Percentiles rank a stretch among this genome's conserved stretches.
These are phyloP conservation scores for Pagetopsis macropterus DNA, from an alignment of 2,797 vertebrate species.

Conservation along the genomic window DNA sequence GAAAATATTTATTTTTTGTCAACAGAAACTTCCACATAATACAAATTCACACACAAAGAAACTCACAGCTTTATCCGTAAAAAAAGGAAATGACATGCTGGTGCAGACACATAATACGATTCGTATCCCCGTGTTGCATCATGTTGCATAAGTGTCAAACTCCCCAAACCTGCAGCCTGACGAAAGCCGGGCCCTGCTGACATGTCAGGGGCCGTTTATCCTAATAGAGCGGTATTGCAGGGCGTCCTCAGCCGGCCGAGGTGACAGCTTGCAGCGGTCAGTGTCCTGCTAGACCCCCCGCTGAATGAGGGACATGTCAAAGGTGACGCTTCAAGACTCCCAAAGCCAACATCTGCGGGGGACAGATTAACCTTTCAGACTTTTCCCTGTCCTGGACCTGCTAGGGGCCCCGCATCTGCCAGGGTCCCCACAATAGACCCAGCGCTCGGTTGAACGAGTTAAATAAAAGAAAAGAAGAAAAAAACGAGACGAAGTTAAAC, in stretches of 20 bases:
- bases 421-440: slow-evolving; percentile 74
- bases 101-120: slow-evolving; percentile 35
- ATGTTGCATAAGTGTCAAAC: slow-evolving; percentile 21
- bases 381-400: slow-evolving; percentile 89
- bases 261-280: slow-evolving; percentile 91
- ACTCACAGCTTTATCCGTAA: background rate
- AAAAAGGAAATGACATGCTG: slow-evolving; percentile 41
- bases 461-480: slow-evolving; percentile 74
- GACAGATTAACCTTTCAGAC: slow-evolving; percentile 91
- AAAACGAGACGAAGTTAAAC: slow-evolving; percentile 81
- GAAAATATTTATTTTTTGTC: slow-evolving; percentile 40
- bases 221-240: slow-evolving; percentile 69
- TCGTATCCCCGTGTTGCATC: slow-evolving; percentile 18
- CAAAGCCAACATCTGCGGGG: slow-evolving; percentile 90
- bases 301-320: slow-evolving; percentile 89
- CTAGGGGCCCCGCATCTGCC: slow-evolving; percentile 87
- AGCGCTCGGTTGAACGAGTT: slow-evolving; percentile 80
- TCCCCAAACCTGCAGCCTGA: slow-evolving; percentile 27
- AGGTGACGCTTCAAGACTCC: slow-evolving; percentile 94
- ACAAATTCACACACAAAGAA: slow-evolving; percentile 1
- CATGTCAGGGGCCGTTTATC: slow-evolving; percentile 71
- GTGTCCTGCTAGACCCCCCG: slow-evolving; percentile 83
- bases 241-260: slow-evolving; percentile 78
- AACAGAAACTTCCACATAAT: background rate
- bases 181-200: slow-evolving; percentile 25